Conservation (phyloP, 2,113 vertebrate genomes). For the Datnioides undecimradiatus region DNA sequence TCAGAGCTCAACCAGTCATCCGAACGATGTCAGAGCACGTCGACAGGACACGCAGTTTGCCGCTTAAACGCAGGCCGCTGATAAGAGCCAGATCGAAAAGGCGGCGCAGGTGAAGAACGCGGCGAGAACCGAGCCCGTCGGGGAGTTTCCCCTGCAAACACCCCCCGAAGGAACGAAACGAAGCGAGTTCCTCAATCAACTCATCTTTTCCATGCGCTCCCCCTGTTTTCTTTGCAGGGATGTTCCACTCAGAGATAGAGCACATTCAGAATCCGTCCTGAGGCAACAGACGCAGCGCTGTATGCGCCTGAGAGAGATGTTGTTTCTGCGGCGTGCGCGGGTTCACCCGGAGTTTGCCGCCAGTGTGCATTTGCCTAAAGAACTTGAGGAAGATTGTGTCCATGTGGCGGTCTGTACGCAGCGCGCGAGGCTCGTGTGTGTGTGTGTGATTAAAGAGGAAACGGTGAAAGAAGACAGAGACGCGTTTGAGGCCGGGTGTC, state of each 20-base stretch:
- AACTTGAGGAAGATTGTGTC: conserved; percentile 32
- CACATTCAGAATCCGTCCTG: not conserved
- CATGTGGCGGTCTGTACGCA: conserved; percentile 25
- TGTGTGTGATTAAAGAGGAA: not conserved
- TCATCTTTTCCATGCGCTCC: conserved; percentile 52
- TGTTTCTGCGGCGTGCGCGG: conserved; percentile 7
- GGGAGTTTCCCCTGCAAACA: conserved; percentile 59
- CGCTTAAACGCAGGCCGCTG: conserved; percentile 7
- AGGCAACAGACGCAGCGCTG: conserved; percentile 10
- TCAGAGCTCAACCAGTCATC: not conserved
- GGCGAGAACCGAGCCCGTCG: conserved; percentile 38
- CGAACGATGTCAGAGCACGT: conserved; percentile 24
- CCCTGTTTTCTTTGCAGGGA: conserved; percentile 65
- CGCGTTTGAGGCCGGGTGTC: conserved; percentile 2
- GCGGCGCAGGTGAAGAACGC: not conserved
- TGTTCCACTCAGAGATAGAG: not conserved
- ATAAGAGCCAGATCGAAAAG: conserved; percentile 26
- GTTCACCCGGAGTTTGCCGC: conserved; percentile 53
- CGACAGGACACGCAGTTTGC: conserved; percentile 2
- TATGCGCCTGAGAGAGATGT: not conserved
- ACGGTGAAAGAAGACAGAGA: not conserved
- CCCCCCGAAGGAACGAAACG: conserved; percentile 60
- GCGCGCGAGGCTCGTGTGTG: conserved; percentile 17
- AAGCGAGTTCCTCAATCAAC: conserved; percentile 69
- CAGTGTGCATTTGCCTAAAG: conserved; percentile 11